Conservation (phyloP, 2,797 vertebrate genomes). For the Thripadectes ignobilis region DNA sequence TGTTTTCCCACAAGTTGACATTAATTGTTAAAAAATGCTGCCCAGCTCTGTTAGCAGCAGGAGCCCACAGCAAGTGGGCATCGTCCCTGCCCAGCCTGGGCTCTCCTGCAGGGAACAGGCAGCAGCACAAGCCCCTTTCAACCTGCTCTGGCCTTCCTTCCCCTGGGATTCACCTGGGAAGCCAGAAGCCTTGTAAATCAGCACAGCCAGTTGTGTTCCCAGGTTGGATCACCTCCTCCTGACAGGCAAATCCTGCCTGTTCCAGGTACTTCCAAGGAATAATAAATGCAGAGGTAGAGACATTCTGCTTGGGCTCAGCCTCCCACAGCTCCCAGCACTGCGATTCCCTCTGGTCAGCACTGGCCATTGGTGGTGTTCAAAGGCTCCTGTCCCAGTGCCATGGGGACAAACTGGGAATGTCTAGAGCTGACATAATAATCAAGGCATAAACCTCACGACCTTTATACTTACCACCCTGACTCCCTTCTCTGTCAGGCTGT, state of each 20-base stretch:
- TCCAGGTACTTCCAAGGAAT: not conserved
- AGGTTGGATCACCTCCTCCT: not conserved
- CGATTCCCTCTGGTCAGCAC: not conserved
- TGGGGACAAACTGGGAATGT: fast-evolving
- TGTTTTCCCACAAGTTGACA: not conserved
- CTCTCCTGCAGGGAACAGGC: not conserved
- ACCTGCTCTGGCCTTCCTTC: not conserved
- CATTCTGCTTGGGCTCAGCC: not conserved
- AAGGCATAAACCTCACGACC: not conserved
- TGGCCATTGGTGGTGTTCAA: not conserved
- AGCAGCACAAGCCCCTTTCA: not conserved
- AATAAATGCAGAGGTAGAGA: not conserved
- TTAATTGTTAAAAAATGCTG: not conserved
- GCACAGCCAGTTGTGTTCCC: not conserved
- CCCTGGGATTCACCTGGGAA: not conserved
- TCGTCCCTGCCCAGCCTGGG: fast-evolving
- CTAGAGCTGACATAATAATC: not conserved
- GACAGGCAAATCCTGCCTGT: not conserved
- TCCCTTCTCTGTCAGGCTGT: not conserved
- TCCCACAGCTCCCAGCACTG: not conserved
- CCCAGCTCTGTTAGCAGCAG: not conserved
- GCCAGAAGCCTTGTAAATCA: not conserved
- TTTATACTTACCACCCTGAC: no score
- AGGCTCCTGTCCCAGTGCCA: no score
- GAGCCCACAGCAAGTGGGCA: not conserved